phyloP scores from a whole-genome alignment of 2,888 invertebrate genomes.

The Cataglyphis rosenhaueri region DNA sequence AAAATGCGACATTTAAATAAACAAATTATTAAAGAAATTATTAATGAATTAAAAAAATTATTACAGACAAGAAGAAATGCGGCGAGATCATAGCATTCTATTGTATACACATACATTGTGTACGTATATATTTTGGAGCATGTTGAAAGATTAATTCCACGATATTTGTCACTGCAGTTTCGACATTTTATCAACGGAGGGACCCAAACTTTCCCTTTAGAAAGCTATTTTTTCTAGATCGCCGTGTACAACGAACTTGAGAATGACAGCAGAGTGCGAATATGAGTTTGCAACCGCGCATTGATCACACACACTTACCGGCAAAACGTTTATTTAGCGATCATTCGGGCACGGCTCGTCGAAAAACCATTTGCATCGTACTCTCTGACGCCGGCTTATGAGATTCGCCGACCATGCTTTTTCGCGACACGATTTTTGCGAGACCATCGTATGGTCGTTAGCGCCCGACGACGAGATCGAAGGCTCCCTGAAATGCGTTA shows the following conservation, averaged over 20 bases:
- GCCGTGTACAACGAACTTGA: neutral
- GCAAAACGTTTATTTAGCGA: conserved; percentile 60
- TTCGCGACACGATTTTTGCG: conserved; percentile 51
- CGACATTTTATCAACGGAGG: conserved; percentile 22
- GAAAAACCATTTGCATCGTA: conserved; percentile 64
- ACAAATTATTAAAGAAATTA: too few species aligned
- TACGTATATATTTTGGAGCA: neutral
- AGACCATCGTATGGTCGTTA: conserved; percentile 64
- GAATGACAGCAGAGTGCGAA: conserved; percentile 26
- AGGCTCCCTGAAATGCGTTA: conserved; percentile 42
- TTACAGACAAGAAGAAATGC: neutral
- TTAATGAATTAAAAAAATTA: neutral
- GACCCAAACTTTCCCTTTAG: conserved; percentile 46
- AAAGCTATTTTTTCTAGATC: conserved; percentile 44
- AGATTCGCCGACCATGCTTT: conserved; percentile 31
- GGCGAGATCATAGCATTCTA: neutral
- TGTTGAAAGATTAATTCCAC: conserved; percentile 18
- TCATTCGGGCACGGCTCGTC: conserved; percentile 53
- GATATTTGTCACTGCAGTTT: conserved; percentile 14
- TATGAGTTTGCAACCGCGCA: conserved; percentile 38
- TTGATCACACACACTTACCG: conserved; percentile 38
- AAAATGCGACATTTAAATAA: neutral
- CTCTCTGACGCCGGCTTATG: conserved; percentile 18
- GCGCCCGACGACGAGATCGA: conserved; percentile 56
- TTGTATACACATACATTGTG: too few species aligned